Evolutionary conservation across 2,797 vertebrate genomes (phyloP), one percentile per base, ranked within the genome.

Genomic region (Myripristis murdjan): DNA sequence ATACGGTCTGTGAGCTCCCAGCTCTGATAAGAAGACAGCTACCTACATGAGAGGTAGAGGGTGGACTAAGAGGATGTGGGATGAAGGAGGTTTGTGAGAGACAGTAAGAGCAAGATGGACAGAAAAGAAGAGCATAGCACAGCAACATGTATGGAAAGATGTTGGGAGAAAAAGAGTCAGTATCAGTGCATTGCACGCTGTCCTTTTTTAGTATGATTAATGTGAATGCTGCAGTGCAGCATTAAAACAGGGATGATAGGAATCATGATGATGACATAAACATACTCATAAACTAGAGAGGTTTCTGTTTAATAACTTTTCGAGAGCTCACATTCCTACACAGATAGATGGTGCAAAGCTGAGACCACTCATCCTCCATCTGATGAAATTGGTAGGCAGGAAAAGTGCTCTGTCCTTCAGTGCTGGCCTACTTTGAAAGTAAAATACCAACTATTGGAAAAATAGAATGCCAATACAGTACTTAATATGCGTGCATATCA

Each of bases 401-500:
- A 81, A 87, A 81, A 73, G 77, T 75, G 59, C 70, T 76, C 76
- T 86, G 89, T 93, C 89, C 88, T 87, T 91, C 79, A 88, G 68
- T 81, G 87, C 87, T 91, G 88, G 84, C 91, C 90, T 91, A 90
- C 89, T 93, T 93, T 92, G 72, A 94, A 93, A 91, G 88, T 90
- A 86, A 92, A 92, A 89, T 85, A 87, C 80, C 83, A 88, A 79
- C 80, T 88, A 84, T 91, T 86, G 90, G 86, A 83, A 91, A 89
- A 91, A 87, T 88, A 83, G 89, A 92, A 90, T 89, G 87, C 83
- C 89, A 91, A 88, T 92, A 91, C 74, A 67, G 77, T 84, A 80
- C 75, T 88, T 94, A 92, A 93, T 91, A 92, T 93, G 92, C 84
- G 69, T 91, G 92, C 81, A 89, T 94, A 93, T 95, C 90, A 85